A percentile compares a stretch with the other conserved stretches of the same genome.
phyloP scores from a whole-genome alignment of 2,888 invertebrate genomes.

The Morpho helenor region DNA sequence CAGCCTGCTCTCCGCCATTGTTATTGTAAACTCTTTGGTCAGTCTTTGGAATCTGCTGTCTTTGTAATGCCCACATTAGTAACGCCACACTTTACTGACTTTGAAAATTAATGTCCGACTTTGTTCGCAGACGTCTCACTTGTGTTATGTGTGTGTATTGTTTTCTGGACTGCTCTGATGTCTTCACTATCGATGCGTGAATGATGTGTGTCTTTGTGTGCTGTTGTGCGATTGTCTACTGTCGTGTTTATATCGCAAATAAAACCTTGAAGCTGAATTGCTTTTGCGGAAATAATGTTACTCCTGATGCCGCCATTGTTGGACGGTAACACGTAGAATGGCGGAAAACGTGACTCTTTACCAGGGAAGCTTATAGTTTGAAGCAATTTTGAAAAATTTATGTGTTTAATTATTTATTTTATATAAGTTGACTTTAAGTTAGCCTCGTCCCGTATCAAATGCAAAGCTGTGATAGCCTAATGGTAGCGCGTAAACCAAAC shows the following conservation, averaged over 20 bases:
- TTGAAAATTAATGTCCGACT: constrained; percentile 69
- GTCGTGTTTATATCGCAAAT: constrained; percentile 23
- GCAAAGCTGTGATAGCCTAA: no score
- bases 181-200: constrained; percentile 35
- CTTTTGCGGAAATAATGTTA: constrained; percentile 1
- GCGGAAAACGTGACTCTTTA: no score
- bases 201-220: constrained; percentile 19
- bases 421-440: no score
- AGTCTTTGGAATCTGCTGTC: constrained; percentile 37
- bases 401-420: no score
- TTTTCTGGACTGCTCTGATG: constrained; percentile 33
- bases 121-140: constrained; percentile 55
- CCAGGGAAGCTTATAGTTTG: no score
- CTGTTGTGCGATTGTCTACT: constrained; percentile 17
- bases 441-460: no score
- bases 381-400: no score
- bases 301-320: no score
- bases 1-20: constrained; percentile 43
- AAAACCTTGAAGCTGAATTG: constrained; percentile 16
- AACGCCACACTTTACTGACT: constrained; percentile 46
- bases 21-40: constrained; percentile 38
- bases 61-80: constrained; percentile 50
- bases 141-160: constrained; percentile 38
- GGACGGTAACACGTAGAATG: no score
- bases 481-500: no score